Evolutionary conservation across 2,888 invertebrate genomes (phyloP).

Genomic region (Pocota personata): DNA sequence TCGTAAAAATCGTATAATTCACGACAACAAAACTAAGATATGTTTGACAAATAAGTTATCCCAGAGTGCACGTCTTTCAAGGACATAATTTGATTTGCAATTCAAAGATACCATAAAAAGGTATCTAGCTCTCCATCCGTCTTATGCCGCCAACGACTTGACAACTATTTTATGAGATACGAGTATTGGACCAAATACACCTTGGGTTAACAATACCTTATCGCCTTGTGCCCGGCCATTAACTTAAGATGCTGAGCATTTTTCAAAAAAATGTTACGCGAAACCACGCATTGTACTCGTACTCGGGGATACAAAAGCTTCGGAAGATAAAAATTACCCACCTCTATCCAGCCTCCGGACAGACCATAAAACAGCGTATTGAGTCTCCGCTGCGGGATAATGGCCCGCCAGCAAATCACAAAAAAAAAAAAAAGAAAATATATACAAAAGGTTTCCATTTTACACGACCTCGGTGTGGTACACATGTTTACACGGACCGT

Average conservation of each 20-base stretch:
- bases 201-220: slow-evolving; percentile 37
- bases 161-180: slow-evolving; percentile 52
- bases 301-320: slow-evolving; percentile 15
- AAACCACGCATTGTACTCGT: slow-evolving; percentile 26
- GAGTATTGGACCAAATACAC: slow-evolving; percentile 16
- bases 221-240: slow-evolving; percentile 42
- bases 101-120: slow-evolving; percentile 12
- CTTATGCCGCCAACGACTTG: neutral
- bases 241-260: slow-evolving; percentile 42
- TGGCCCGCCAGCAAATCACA: slow-evolving; percentile 42
- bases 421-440: neutral
- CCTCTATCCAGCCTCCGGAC: neutral
- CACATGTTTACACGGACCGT: slow-evolving; percentile 20
- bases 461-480: neutral
- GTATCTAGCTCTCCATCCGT: neutral
- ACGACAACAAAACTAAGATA: neutral
- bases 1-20: neutral
- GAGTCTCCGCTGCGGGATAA: slow-evolving; percentile 29
- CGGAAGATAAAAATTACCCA: slow-evolving; percentile 18
- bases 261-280: slow-evolving; percentile 10
- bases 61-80: neutral
- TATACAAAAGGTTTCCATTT: neutral
- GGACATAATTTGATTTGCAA: slow-evolving; percentile 29
- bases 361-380: slow-evolving; percentile 34
- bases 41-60: slow-evolving; percentile 20